phyloP scores from a whole-genome alignment of 1,140 invertebrate species.

The Dendrolimus kikuchii region DNA sequence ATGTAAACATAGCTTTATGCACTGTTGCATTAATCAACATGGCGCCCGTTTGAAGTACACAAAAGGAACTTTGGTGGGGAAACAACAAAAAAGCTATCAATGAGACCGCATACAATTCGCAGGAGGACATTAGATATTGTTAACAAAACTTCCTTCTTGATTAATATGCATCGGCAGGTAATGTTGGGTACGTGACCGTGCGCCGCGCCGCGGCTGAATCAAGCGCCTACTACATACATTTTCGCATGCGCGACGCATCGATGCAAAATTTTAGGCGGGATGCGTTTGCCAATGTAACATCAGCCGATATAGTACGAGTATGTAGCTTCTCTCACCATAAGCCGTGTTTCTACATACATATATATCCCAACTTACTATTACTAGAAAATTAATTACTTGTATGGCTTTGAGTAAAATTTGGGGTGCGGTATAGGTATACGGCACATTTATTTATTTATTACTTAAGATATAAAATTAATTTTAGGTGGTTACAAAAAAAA shows the following conservation, averaged over 20 bases:
- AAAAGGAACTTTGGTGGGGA: constrained; percentile 20
- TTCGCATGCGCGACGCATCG: constrained; percentile 65
- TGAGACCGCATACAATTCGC: constrained; percentile 47
- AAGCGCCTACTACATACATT: constrained; percentile 25
- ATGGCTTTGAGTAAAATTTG: too few relatives aligned
- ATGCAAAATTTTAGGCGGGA: constrained; percentile 71
- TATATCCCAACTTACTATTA: too few relatives aligned
- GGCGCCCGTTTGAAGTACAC: constrained; percentile 36
- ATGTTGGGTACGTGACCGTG: constrained; percentile 55
- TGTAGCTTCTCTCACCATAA: constrained; percentile 48
- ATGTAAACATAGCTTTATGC: constrained; percentile 48
- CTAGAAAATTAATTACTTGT: too few relatives aligned
- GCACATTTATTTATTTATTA: too few relatives aligned
- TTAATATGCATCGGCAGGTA: constrained; percentile 68
- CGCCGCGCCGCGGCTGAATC: constrained; percentile 34
- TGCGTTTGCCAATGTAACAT: constrained; percentile 58
- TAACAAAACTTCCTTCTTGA: constrained; percentile 68
- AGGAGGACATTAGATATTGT: constrained; percentile 68
- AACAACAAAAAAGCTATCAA: constrained; percentile 63
- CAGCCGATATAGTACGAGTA: constrained; percentile 34
- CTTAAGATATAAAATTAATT: too few relatives aligned
- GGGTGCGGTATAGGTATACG: too few relatives aligned
- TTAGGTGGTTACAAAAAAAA: too few relatives aligned
- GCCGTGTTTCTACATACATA: too few relatives aligned
- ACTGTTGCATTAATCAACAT: constrained; percentile 51